Evolutionary conservation across 2,797 vertebrate genomes (phyloP).

Genomic region (Hapalemur alaotrensis): DNA sequence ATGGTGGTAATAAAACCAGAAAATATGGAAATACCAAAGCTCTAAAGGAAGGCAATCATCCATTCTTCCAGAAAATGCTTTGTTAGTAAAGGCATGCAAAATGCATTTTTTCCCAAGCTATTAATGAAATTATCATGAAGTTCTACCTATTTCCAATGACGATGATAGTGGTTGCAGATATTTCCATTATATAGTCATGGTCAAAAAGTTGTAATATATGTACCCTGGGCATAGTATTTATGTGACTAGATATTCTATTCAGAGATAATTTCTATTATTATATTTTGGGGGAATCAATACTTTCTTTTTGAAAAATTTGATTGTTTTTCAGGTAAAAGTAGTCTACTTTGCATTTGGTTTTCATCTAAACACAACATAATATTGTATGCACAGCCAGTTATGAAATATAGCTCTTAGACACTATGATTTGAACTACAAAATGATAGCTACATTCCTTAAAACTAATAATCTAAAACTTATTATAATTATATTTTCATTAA

Average conservation of each 20-base stretch:
- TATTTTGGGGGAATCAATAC: neutral
- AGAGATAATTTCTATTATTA: neutral
- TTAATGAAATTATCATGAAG: conserved; percentile 8
- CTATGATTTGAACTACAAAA: conserved; percentile 1
- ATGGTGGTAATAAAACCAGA: neutral
- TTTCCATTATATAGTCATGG: neutral
- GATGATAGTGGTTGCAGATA: neutral
- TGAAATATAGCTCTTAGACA: neutral
- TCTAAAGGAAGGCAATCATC: neutral
- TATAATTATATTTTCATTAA: neutral
- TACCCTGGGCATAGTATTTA: neutral
- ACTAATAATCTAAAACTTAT: neutral
- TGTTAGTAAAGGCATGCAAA: neutral
- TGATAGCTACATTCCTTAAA: conserved; percentile 11
- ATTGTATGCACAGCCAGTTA: neutral
- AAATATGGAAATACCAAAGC: neutral
- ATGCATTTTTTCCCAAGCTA: neutral
- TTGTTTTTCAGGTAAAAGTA: neutral
- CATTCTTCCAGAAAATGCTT: conserved; percentile 6
- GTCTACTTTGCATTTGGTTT: neutral
- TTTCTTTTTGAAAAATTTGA: neutral
- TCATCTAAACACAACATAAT: conserved; percentile 10
- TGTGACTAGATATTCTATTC: neutral
- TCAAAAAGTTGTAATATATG: neutral
- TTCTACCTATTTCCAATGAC: neutral